Base-by-base conservation (phyloP, 2,113 vertebrate genomes). In the Monopterus albus region DNA sequence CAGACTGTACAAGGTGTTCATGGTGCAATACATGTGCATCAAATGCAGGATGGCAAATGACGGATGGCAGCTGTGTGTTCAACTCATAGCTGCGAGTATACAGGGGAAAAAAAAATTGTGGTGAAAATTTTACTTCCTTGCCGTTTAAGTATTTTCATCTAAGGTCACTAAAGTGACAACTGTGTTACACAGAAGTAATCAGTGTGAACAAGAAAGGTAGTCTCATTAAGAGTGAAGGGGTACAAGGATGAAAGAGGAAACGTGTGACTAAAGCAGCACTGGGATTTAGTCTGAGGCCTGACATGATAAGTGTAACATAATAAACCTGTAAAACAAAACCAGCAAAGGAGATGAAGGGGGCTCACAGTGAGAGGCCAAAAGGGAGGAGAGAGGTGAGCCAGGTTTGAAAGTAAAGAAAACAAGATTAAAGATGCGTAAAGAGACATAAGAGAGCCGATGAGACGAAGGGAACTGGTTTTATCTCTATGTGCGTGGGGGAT, bases 391-490 rank as follows among this genome's bases (percentile, higher is more conserved):
- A 42, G 4, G 7, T 15, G 21, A 1, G 17, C 23, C 10, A 53
- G n/a, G 25, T 23, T 8, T 18, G 3, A 31, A 40, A 66, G 25
- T 51, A 81, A 60, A 61, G 26, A 61, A 51, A 75, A 63, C 23
- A 65, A 68, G 66, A 72, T 76, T 38, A 68, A 55, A 72, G 62
- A 58, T 49, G 21, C 63, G 28, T 0, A 1, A 11, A 8, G 13
- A 63, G 39, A 23, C 1, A 4, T 26, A 2, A 56, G 12, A 45
- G 20, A 56, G 42, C 13, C 6, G 1, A 14, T 11, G 43, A 51
- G 55, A 58, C 21, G 28, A 75, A 23, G 23, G 12, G 43, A 70
- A n/a, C 47, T 21, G 21, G 42, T 73, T 59, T 75, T 61, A 74
- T 78, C 62, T 60, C 10, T 2, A 51, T 46, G 51, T 29, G 45